phyloP scores from a whole-genome alignment of 2,113 vertebrate species.

The Pyrgilauda ruficollis region DNA sequence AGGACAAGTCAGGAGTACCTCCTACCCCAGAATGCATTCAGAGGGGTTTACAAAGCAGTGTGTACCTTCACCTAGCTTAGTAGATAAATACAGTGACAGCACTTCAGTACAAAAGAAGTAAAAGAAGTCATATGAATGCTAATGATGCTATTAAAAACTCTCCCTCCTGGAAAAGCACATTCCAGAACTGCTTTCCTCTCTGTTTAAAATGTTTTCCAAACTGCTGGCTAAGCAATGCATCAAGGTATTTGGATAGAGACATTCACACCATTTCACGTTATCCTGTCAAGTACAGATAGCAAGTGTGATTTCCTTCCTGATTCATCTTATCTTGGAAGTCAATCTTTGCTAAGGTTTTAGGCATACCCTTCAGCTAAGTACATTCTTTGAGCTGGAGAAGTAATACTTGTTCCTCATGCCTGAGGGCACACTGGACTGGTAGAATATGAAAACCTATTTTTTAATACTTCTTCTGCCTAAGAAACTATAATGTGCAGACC shows the following conservation, averaged over 20 bases:
- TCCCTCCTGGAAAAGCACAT: not conserved
- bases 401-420: not conserved
- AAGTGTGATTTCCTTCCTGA: conserved; percentile 38
- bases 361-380: not conserved
- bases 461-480: not conserved
- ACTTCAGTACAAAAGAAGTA: not conserved
- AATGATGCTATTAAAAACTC: not conserved
- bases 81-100: not conserved
- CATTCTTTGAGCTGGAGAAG: not conserved
- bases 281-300: conserved; percentile 7
- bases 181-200: not conserved
- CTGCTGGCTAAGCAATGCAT: conserved; percentile 8
- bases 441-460: not conserved
- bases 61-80: not conserved
- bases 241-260: not conserved
- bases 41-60: not conserved
- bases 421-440: not conserved
- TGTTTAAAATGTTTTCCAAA: conserved; percentile 1
- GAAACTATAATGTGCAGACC: not conserved
- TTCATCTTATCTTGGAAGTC: conserved; percentile 37
- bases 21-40: not conserved
- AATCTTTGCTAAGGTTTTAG: conserved; percentile 20
- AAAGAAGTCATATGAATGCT: not conserved
- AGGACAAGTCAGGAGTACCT: not conserved
- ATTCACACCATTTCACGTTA: not conserved